These are phyloP conservation scores for Dromiciops gliroides DNA, from an alignment of 2,113 vertebrate genomes.

Conservation along the genomic window DNA sequence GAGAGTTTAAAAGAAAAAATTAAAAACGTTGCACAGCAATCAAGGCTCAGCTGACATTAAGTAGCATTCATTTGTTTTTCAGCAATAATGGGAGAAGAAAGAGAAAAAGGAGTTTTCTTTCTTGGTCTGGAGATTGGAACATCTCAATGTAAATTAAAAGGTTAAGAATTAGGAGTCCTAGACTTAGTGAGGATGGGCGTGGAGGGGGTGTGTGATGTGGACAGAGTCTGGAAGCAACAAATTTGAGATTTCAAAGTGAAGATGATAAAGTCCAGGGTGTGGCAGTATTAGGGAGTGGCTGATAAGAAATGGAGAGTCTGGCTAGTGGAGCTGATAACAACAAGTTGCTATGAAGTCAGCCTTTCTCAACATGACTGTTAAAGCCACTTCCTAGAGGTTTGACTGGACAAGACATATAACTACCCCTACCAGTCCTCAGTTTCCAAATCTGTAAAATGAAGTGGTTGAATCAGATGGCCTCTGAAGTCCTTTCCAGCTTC, in stretches of 20 bases:
- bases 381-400: neutral
- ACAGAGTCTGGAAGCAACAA: neutral
- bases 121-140: neutral
- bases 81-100: neutral
- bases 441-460: neutral
- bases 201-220: neutral
- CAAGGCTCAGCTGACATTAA: neutral
- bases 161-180: neutral
- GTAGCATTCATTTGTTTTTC: neutral
- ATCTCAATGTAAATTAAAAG: neutral
- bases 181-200: neutral
- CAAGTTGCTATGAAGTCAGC: neutral
- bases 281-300: neutral
- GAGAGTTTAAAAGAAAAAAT: neutral
- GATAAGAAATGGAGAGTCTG: neutral
- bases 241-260: neutral
- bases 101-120: neutral
- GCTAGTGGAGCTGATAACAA: neutral
- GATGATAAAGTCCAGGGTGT: neutral
- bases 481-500: neutral
- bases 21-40: neutral
- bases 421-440: neutral
- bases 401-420: neutral
- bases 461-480: neutral
- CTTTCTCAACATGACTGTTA: neutral